These are phyloP conservation scores for Drosophila albomicans DNA, from an alignment of 1,140 invertebrate genomes.

Conservation along the genomic window DNA sequence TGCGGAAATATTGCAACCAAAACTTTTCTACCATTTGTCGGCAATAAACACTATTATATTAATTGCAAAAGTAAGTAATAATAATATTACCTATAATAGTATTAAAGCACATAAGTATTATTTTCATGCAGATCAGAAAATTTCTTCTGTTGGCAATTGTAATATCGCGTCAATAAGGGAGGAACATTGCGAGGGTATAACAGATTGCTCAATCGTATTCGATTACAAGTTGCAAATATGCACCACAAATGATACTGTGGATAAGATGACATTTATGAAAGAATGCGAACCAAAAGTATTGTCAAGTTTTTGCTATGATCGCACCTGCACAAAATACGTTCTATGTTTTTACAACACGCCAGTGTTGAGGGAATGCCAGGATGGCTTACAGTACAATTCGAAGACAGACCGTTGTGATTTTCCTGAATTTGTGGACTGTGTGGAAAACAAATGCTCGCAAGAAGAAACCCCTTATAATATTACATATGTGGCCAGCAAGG, in stretches of 20 bases:
- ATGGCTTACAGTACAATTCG: constrained; percentile 72
- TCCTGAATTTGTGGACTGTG: constrained; percentile 73
- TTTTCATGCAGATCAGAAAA: neutral
- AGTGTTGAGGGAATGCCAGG: constrained; percentile 66
- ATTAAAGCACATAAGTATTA: neutral
- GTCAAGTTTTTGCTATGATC: constrained; percentile 67
- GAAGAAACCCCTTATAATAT: constrained; percentile 57
- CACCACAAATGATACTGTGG: neutral
- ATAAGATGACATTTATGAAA: constrained; percentile 40
- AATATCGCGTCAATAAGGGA: neutral
- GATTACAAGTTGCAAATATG: constrained; percentile 53
- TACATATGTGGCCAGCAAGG: constrained; percentile 66
- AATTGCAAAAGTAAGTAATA: constrained; percentile 41
- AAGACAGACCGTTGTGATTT: constrained; percentile 78
- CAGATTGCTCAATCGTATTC: constrained; percentile 33
- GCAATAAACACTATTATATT: constrained; percentile 47
- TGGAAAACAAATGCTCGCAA: constrained; percentile 71
- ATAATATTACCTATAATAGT: neutral
- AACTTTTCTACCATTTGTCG: constrained; percentile 48
- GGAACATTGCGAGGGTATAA: neutral
- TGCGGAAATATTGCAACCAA: constrained; percentile 53
- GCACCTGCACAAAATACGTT: constrained; percentile 79
- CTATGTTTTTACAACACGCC: constrained; percentile 67
- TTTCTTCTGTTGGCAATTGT: neutral
- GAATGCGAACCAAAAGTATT: constrained; percentile 13